These are phyloP conservation scores for Venustaconcha ellipsiformis DNA, from an alignment of 1,140 invertebrate species.

Conservation along the genomic window DNA sequence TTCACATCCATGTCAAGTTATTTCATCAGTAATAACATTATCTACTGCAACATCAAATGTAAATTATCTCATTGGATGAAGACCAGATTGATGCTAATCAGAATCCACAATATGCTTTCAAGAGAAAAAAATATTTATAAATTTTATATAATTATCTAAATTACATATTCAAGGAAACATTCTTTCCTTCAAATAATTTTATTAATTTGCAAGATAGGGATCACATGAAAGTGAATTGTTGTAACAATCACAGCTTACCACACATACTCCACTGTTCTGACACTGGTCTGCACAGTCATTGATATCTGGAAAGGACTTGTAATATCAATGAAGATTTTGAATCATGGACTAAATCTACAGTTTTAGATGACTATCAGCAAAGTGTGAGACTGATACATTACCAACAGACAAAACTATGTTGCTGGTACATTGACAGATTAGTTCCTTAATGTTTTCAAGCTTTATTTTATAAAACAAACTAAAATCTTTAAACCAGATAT, in stretches of 20 bases:
- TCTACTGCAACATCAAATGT: too few relatives aligned
- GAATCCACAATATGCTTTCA: neutral
- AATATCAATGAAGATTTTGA: neutral
- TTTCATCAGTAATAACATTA: too few relatives aligned
- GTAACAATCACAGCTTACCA: slow-evolving; percentile 49
- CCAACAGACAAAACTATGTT: neutral
- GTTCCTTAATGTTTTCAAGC: too few relatives aligned
- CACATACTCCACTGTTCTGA: slow-evolving; percentile 68
- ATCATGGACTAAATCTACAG: neutral
- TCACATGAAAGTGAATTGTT: neutral
- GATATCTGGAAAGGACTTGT: slow-evolving; percentile 53
- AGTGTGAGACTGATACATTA: neutral
- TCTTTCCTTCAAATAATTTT: neutral
- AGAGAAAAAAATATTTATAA: neutral
- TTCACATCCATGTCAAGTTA: too few relatives aligned
- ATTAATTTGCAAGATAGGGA: neutral
- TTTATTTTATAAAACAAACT: too few relatives aligned
- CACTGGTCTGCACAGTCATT: slow-evolving; percentile 66
- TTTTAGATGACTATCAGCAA: neutral
- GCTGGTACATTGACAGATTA: neutral
- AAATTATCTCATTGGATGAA: too few relatives aligned
- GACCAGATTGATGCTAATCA: too few relatives aligned
- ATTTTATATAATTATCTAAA: neutral
- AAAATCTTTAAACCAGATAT: too few relatives aligned
- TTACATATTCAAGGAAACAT: slow-evolving; percentile 16